phyloP scores from a whole-genome alignment of 2,113 vertebrate species.

The Tragelaphus imberbis region DNA sequence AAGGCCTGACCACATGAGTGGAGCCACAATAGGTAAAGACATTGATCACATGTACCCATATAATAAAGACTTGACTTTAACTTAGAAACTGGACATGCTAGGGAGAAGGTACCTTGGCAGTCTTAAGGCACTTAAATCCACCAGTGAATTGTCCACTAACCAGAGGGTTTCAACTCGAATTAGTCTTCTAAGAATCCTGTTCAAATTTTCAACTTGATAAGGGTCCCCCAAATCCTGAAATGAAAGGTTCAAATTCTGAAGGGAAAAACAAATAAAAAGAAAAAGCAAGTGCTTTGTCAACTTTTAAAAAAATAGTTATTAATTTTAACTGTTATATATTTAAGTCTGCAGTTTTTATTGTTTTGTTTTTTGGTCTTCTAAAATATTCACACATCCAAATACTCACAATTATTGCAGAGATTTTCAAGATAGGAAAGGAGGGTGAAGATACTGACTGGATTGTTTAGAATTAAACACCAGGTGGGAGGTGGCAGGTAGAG shows the following conservation, averaged over 20 bases:
- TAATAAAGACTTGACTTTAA: background rate
- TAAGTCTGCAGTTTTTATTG: background rate
- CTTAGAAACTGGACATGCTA: background rate
- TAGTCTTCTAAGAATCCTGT: slow-evolving; percentile 88
- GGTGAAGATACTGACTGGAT: background rate
- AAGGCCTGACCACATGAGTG: background rate
- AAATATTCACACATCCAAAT: background rate
- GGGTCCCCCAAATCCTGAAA: slow-evolving; percentile 93
- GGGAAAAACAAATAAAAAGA: slow-evolving; percentile 41
- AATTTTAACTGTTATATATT: background rate
- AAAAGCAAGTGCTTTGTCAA: background rate
- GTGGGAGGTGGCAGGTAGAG: background rate
- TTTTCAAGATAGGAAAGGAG: background rate
- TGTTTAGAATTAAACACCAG: background rate
- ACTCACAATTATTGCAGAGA: background rate
- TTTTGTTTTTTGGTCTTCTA: background rate
- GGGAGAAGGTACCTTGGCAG: slow-evolving; percentile 88
- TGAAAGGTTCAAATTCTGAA: slow-evolving; percentile 92
- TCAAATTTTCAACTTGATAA: slow-evolving; percentile 90
- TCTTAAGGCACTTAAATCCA: slow-evolving; percentile 89
- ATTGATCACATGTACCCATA: background rate
- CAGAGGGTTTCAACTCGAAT: slow-evolving; percentile 93
- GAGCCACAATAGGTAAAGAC: background rate
- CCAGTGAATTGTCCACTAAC: slow-evolving; percentile 91
- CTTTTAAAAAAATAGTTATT: background rate